Evolutionary conservation across 2,113 vertebrate species (phyloP), one percentile per base, ranked within the genome.

Genomic region (Urocynchramus pylzowi): DNA sequence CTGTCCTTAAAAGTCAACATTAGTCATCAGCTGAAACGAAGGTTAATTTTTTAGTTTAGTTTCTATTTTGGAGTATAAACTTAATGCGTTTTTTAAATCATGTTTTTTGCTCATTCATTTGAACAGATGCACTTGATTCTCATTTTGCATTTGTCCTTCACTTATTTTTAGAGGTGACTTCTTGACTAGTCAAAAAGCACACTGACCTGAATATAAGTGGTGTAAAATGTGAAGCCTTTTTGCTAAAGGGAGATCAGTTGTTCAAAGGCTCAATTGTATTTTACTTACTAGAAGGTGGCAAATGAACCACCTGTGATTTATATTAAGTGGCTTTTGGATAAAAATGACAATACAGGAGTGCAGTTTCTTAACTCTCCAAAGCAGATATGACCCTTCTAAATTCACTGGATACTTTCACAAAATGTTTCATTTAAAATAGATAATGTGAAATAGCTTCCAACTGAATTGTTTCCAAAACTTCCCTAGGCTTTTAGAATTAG

Each of bases 381-480:
- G 75, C 71, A 90, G 71, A 52, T 42, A 65, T 2, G 9, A 16
- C 54, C 59, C 54, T 50, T 41, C 50, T 76, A 70, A 77, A 93
- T 80, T 77, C 59, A 65, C 52, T 68, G 74, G 77, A 47, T 82
- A 54, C 35, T 82, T 88, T 78, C 47, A 83, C 1, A 0, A 83
- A 83, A 73, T 44, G 49, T 79, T 94, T 85, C 45, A 45, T 90
- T 93, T 93, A 45, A 90, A 90, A 88, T 2, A 88, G 85, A 56
- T 65, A 80, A 86, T 5, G 28, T 76, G 69, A 90, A 94, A 88
- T 63, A 89, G 75, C 64, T 84, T 76, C 83, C 86, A 80, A 63
- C 52, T 47, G 71, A 93, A 95, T 90, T 86, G 83, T 89, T 90
- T 90, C 90, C 68, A 92, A 54, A 95, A 75, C 47, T 80, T 92